Evolutionary conservation across 1,140 invertebrate species (phyloP), one percentile per base, ranked within the genome.

Genomic region (Nasonia vitripennis): DNA sequence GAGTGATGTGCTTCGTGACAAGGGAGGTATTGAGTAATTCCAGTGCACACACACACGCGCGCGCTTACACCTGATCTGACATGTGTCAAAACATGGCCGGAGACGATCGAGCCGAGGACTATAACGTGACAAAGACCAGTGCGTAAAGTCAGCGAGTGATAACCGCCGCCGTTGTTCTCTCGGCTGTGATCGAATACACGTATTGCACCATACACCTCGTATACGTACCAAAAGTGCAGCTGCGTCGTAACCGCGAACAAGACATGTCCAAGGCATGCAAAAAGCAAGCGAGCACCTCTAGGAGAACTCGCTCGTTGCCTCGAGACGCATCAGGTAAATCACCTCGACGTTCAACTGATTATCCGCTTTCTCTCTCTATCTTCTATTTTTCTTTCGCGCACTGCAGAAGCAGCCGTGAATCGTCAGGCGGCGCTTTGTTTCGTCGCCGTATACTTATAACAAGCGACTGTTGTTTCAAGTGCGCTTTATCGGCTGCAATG

Each of bases 251-350:
- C 4, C 45, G 41, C 67, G 23, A 70, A 27, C 68, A 9, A 34
- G 51, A 62, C 78, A 85, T 85, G 84, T 85, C 84, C 31, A 80
- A 85, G 37, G n/a, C 70, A 62, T 79, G 68, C 55, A 81, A 85
- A 67, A 85, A 85, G 45, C 78, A 62, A 67, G 6, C 83, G 10
- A 75, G 67, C 67, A 51, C 78, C 79, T 83, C 87, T 81, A 86
- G 88, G 74, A 90, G 88, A 87, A 88, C 87, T 77, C 85, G 88
- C 70, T 90, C 89, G 51, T 78, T 89, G 20, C 77, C 88, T 23
- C 88, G 88, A 73, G 85, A 86, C 85, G 78, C 88, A 86, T 86
- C 78, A 85, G 84, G 84, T 85, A 81, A 55, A 78, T 78, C 27
- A 3, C 48, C 68, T 31, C 68, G 68, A 17, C 27, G 23, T 11